Base-by-base conservation (phyloP, 2,113 vertebrate species). In the Empidonax traillii region DNA sequence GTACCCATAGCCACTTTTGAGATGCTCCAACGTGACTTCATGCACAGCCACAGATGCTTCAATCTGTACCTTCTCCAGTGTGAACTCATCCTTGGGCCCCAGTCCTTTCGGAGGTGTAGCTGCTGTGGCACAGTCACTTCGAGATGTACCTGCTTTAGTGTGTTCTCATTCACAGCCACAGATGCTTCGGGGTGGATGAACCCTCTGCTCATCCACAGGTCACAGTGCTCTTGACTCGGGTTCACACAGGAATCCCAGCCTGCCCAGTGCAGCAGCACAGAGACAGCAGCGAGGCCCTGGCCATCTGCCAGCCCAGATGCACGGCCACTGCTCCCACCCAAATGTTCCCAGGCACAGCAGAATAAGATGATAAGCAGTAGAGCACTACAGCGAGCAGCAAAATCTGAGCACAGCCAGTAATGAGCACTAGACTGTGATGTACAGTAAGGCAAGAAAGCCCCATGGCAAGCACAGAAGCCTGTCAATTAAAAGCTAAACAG, bases 141-240 rank as follows among this genome's bases (percentile, higher is more conserved):
- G 21, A 35, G 25, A 49, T 13, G 35, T 8, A 62, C 18, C 35
- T 61, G 10, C 35, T 71, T 43, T 33, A 30, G 8, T 44, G 35
- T 44, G 49, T 1, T 63, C 31, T 49, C 43, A 17, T 24, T 56
- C 65, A 71, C 35, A 63, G 35, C 18, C 72, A 44, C 35, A 9
- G 14, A 7, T 56, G 15, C 15, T 84, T 24, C 35, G 14, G 14
- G 12, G 21, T 55, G 71, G 21, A 47, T 47, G 24, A 51, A 13
- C 49, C 49, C 49, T 35, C 35, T 84, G 72, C 58, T 51, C 49
- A 56, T 23, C 19, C 31, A 10, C 9, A 71, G 65, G 56, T 49
- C 56, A 28, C 41, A 0, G 0, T 35, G 35, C 43, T 56, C 65
- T 33, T 43, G 56, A 24, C 25, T 43, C 0, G 1, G 46, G 58